Evolutionary conservation across 2,888 invertebrate species (phyloP), one percentile per base, ranked within the genome.

Genomic region (Galerucella calmariensis): DNA sequence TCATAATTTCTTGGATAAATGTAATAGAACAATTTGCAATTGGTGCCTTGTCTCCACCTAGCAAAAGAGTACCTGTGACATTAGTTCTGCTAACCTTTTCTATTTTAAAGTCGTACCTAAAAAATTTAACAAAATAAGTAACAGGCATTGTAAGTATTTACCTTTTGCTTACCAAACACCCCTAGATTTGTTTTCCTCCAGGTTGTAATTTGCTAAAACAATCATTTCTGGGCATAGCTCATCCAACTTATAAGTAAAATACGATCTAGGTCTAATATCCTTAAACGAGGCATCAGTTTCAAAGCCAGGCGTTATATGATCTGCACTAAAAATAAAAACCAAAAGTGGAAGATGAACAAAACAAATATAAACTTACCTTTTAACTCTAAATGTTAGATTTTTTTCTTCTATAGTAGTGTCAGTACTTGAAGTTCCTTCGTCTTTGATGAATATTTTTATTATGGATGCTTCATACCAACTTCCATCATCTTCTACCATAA

Each of bases 391-490:
- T 62, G 90, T 81, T 71, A 90, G 14, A 61, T 61, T 14, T 9
- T 12, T 61, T 61, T 61, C 35, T 6, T 61, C 61, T 4, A 9
- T 89, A 88, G 62, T 78, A 72, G 2, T 11, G 20, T 9, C 59
- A 76, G 72, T 16, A 71, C 70, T 62, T 61, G 59, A n/a, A 11
- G 20, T 24, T 12, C 12, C 67, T n/a, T 67, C 66, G 69, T 79
- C 78, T 46, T 85, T 83, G 0, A 90, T 88, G 78, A 92, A 62
- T 61, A 69, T 91, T 79, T 89, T 88, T 1, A 88, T 79, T 77
- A 93, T 89, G 82, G 89, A 90, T 0, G 91, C 94, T 87, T 95
- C 94, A 85, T 91, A 91, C 95, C 95, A 95, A 10, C 92, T 91
- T 9, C 94, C 94, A 81, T 89, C 88, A 67, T 89, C 88, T n/a